Percentiles rank a stretch among this genome's conserved stretches.
Conservation (phyloP, 1,140 invertebrate genomes). For the Capitella teleta region DNA sequence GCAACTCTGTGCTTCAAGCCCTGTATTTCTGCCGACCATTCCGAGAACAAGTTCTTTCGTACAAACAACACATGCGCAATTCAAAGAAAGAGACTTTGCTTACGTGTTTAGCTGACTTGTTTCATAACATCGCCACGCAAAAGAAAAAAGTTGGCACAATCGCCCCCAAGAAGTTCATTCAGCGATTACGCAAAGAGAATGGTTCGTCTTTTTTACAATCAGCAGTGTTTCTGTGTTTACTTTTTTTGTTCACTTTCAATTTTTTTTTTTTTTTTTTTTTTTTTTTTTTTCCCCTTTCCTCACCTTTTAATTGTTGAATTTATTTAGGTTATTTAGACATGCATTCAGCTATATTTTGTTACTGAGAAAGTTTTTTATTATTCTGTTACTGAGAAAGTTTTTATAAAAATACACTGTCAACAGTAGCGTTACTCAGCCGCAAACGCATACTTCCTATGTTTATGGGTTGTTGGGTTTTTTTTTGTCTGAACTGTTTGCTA, state of each 20-base stretch:
- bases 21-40: constrained; percentile 98
- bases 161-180: constrained; percentile 99
- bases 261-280: constrained; percentile 3
- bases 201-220: constrained; percentile 47
- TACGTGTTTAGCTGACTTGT: constrained; percentile 94
- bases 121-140: constrained; percentile 97
- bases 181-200: constrained; percentile 95
- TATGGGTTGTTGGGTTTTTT: background rate
- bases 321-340: too few relatives aligned
- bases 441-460: too few relatives aligned
- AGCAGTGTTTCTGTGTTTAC: background rate
- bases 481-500: background rate
- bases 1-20: constrained; percentile 98
- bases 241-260: constrained; percentile 1
- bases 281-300: background rate
- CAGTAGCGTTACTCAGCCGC: too few relatives aligned
- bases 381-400: too few relatives aligned
- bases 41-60: constrained; percentile 94
- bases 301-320: too few relatives aligned
- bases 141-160: constrained; percentile 99
- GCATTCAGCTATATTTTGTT: too few relatives aligned
- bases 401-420: too few relatives aligned
- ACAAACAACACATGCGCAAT: constrained; percentile 89
- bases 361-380: too few relatives aligned
- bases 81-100: constrained; percentile 94